Base-by-base conservation (phyloP, 2,888 invertebrate species). In the Clitarchus hookeri region DNA sequence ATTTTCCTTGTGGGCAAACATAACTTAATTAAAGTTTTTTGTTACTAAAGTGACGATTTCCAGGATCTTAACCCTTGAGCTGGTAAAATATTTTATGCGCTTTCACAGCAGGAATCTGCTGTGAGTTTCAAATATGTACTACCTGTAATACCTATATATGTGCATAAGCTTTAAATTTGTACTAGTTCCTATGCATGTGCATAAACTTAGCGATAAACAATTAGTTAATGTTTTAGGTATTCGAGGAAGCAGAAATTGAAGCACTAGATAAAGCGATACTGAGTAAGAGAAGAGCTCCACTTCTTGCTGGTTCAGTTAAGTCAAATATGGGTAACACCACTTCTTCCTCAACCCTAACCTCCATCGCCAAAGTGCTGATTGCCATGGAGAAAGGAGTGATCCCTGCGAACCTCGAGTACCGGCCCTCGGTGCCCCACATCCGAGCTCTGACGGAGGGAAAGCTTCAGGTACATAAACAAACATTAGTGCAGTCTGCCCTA, bases 251-350 rank as follows among this genome's bases (percentile, higher is more conserved):
- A 88, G 94, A 94, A 90, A 91, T 93, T 44, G 92, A 93, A 89
- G 92, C 93, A 25, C 92, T 94, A 87, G 90, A 91, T 44, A 92
- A 93, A 86, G 90, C 92, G 44, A 91, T 93, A 89, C 91, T 91
- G 88, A 88, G 89, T 53, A 90, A 91, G 87, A 89, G 93, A 48
- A 93, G 93, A 0, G 92, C 93, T 78, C 93, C 94, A 8, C 91
- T 94, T n/a, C 90, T 93, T 27, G 92, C 94, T 87, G 94, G 94
- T 16, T 93, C 93, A 0, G 92, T 93, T 65, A 94, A 94, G 89
- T 93, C 93, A 79, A 94, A 94, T 90, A 92, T 94, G 91, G 94
- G 94, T 3, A 94, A 94, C 89, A 91, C 93, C 11, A 94, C 94
- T 89, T 93, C 93, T 12, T 88, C 90, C 79, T 89, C 90, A 6